Base-by-base conservation (phyloP, 2,113 vertebrate genomes). In the Vicugna pacos region DNA sequence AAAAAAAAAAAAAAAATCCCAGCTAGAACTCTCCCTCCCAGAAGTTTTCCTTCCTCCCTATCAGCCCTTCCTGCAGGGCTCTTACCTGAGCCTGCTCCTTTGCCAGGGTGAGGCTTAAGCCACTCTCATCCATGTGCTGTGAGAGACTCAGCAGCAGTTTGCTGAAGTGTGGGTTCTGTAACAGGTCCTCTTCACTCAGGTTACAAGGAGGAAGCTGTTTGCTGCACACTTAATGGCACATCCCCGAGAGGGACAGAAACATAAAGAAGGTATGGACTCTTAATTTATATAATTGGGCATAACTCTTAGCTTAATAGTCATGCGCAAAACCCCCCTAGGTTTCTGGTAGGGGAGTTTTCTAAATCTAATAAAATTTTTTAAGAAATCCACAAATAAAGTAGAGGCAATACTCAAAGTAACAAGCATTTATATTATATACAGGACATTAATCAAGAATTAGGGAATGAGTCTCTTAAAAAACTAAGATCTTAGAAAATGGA, bases 71-170 rank as follows among this genome's bases (percentile, higher is more conserved):
- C 35, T 19, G 42, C 26, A 64, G 38, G 17, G 26, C 56, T 48
- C 38, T 84, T 98, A 99, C 99, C 99, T 99, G 98, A 52, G 99
- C 98, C 97, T 99, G 97, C 28, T 99, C 98, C 19, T 97, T 98
- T 70, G 98, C 98, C 89, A 99, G 97, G 8, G 94, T 60, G 48
- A 96, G 91, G 38, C 98, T 98, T 77, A 99, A 98, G 46, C 99
- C 99, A 17, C 98, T 99, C 87, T 93, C 97, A 32, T 99, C 99
- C 97, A 99, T 77, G 13, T 98, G 98, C n/a, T 99, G 98, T 0
- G 98, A 96, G 69, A 99, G 97, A n/a, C 97, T 98, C 22, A 98
- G 97, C 90, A 99, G 97, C 5, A 99, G 98, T 89, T 98, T 98
- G 95, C 98, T 98, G 94, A 99, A 98, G 79, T 98, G 96, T 1